Evolutionary conservation across 2,888 invertebrate genomes (phyloP).

Genomic region (Chloroclysta siterata): DNA sequence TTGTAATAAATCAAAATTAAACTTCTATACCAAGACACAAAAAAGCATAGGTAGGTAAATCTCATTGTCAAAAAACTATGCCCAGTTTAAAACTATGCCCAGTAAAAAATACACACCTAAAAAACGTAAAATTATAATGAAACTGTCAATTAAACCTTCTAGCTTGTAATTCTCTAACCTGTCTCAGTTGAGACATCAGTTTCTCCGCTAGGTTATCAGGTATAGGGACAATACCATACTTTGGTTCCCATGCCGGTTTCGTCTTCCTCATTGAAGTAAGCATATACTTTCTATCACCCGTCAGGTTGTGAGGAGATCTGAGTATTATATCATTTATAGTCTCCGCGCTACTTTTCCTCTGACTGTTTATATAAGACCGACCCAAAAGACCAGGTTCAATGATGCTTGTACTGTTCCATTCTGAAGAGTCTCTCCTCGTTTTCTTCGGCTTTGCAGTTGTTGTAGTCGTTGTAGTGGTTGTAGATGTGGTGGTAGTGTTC

Average conservation of each 20-base stretch:
- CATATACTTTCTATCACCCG: constrained; percentile 49
- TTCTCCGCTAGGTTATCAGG: constrained; percentile 62
- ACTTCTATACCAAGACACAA: too few species aligned
- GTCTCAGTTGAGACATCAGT: constrained; percentile 56
- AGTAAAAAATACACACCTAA: background rate
- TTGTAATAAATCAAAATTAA: too few species aligned
- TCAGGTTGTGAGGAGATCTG: constrained; percentile 23
- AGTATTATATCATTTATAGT: constrained; percentile 6
- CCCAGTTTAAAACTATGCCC: too few species aligned
- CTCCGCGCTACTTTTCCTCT: constrained; percentile 5
- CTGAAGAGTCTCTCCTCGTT: background rate
- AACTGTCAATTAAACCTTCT: constrained; percentile 14
- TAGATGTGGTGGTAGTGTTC: constrained; percentile 18
- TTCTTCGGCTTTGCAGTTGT: constrained; percentile 6
- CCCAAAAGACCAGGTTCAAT: background rate
- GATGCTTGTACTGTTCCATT: background rate
- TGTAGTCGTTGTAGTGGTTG: constrained; percentile 8
- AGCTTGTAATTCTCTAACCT: constrained; percentile 46
- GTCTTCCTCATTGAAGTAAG: constrained; percentile 54
- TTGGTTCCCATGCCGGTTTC: constrained; percentile 60
- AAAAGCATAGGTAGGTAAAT: too few species aligned
- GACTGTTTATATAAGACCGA: background rate
- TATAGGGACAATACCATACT: constrained; percentile 67
- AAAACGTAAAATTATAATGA: background rate
- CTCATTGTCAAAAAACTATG: too few species aligned